phyloP scores from a whole-genome alignment of 2,888 invertebrate species.

The Dyspetes luteomarginatus region DNA sequence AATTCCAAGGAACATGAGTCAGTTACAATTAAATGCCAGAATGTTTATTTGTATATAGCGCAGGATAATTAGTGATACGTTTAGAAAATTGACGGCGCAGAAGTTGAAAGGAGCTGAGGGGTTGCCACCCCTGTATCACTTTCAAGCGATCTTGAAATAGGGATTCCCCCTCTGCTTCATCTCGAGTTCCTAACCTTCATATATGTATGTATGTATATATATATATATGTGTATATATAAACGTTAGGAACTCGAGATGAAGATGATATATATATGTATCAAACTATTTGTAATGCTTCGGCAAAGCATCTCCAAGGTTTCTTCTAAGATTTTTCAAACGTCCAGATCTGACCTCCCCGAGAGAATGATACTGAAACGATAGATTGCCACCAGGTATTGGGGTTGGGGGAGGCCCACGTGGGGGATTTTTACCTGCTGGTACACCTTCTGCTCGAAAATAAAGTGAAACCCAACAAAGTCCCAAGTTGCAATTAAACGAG shows the following conservation, averaged over 20 bases:
- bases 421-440: background rate
- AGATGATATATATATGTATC: conserved; percentile 10
- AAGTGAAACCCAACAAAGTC: conserved; percentile 16
- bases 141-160: conserved; percentile 24
- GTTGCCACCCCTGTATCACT: conserved; percentile 8
- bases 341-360: background rate
- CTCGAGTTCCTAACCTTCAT: background rate
- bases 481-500: conserved; percentile 17
- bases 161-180: background rate
- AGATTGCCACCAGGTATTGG: conserved; percentile 5
- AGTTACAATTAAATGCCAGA: too few species aligned
- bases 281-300: conserved; percentile 63
- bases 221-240: background rate
- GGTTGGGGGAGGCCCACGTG: too few species aligned
- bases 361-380: background rate
- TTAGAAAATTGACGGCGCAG: background rate
- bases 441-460: background rate
- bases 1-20: too few species aligned
- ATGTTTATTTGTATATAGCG: too few species aligned
- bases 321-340: conserved; percentile 38
- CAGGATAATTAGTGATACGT: too few species aligned
- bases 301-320: conserved; percentile 53
- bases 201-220: background rate
- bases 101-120: background rate
- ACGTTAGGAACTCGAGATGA: background rate